phyloP scores from a whole-genome alignment of 2,888 invertebrate species.

The Brachycybe producta region DNA sequence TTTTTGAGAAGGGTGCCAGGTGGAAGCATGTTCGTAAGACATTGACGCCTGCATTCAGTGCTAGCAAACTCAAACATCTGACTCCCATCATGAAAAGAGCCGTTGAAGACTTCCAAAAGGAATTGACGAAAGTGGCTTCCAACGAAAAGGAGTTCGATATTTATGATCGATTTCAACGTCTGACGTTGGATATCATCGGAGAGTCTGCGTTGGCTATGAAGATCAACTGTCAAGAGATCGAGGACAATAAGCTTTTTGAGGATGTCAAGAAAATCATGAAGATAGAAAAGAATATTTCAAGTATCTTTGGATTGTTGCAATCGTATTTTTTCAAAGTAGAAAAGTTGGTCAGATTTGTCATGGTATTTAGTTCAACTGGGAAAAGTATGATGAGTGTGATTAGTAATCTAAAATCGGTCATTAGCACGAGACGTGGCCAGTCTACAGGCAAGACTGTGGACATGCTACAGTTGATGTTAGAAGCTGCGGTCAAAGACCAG shows the following conservation, averaged over 20 bases:
- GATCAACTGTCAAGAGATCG: not conserved
- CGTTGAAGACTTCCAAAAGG: not conserved
- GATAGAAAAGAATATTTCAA: too few species aligned
- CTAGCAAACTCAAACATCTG: slow-evolving; percentile 1
- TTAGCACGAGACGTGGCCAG: too few species aligned
- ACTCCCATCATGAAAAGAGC: not conserved
- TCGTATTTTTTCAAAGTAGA: too few species aligned
- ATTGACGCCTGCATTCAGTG: slow-evolving; percentile 1
- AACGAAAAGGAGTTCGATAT: slow-evolving; percentile 3
- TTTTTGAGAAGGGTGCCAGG: not conserved
- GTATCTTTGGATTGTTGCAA: too few species aligned
- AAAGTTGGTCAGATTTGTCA: too few species aligned
- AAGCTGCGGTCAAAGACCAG: too few species aligned
- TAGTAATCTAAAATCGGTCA: too few species aligned
- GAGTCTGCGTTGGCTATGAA: slow-evolving; percentile 6
- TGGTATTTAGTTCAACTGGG: too few species aligned
- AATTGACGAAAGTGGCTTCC: not conserved
- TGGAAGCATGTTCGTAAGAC: slow-evolving; percentile 9
- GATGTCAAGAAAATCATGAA: not conserved
- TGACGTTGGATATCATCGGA: not conserved
- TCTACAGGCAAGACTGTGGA: too few species aligned
- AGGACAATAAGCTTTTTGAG: not conserved
- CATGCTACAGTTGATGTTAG: too few species aligned
- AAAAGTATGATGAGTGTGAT: too few species aligned
- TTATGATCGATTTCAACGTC: slow-evolving; percentile 6